Evolutionary conservation across 2,797 vertebrate species (phyloP).

Genomic region (Buceros bicornis): DNA sequence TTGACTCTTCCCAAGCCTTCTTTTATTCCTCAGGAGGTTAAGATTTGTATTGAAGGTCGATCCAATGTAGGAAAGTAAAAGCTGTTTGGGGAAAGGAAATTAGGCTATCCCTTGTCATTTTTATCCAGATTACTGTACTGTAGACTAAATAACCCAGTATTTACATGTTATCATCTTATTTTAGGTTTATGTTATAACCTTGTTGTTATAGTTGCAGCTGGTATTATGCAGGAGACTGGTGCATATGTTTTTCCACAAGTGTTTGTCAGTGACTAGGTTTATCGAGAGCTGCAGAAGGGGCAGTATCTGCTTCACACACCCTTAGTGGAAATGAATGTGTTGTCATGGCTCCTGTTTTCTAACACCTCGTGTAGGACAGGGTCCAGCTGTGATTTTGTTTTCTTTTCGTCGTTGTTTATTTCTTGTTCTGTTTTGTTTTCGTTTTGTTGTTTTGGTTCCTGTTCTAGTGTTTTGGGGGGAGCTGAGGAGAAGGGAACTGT

Average conservation of each 20-base stretch:
- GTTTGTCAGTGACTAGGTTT: constrained; percentile 73
- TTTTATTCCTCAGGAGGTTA: constrained; percentile 97
- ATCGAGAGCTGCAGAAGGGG: constrained; percentile 75
- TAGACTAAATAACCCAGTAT: constrained; percentile 92
- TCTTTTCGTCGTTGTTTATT: not conserved
- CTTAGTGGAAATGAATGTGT: constrained; percentile 74
- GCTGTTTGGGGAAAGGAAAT: constrained; percentile 80
- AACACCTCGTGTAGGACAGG: constrained; percentile 47
- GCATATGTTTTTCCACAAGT: constrained; percentile 84
- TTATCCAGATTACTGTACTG: constrained; percentile 95
- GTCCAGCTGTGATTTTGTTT: constrained; percentile 66
- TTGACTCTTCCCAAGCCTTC: constrained; percentile 96
- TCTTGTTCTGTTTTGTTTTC: not conserved
- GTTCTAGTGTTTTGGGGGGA: not conserved
- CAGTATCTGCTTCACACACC: constrained; percentile 72
- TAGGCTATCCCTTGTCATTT: constrained; percentile 84
- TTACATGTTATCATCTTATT: constrained; percentile 91
- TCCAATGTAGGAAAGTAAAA: constrained; percentile 97
- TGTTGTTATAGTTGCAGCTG: constrained; percentile 88
- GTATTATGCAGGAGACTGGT: constrained; percentile 87
- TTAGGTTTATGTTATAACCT: constrained; percentile 92
- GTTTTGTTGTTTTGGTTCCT: constrained; percentile 34
- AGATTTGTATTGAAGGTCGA: constrained; percentile 98
- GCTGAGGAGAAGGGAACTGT: constrained; percentile 56
- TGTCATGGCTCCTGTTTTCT: constrained; percentile 68